Conservation (phyloP, 2,888 invertebrate genomes). For the Drosophila prostipennis region DNA sequence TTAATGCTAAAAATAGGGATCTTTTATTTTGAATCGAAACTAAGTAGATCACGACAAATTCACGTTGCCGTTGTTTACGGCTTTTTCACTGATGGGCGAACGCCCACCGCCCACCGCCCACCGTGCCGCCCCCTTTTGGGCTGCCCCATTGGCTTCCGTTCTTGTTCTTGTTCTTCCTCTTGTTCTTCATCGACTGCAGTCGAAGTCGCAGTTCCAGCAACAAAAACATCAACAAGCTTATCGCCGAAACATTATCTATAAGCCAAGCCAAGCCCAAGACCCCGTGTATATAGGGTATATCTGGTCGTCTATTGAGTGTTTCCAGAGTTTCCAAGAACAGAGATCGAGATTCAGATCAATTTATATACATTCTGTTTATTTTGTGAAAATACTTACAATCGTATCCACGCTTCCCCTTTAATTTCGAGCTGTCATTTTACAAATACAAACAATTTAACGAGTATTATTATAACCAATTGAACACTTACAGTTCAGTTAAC, state of each 20-base stretch:
- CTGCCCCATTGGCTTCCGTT: constrained; percentile 60
- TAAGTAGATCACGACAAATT: constrained; percentile 76
- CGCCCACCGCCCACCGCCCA: constrained; percentile 33
- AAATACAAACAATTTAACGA: neutral
- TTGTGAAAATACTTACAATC: no score
- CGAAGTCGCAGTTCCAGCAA: constrained; percentile 47
- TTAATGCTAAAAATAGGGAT: constrained; percentile 79
- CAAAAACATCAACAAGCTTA: constrained; percentile 75
- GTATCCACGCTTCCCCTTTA: neutral
- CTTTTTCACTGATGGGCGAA: constrained; percentile 47
- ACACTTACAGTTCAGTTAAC: constrained; percentile 11
- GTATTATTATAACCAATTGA: constrained; percentile 4
- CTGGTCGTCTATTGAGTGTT: neutral
- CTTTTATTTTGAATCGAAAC: constrained; percentile 75
- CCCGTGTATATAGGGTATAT: constrained; percentile 32
- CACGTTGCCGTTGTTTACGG: constrained; percentile 76
- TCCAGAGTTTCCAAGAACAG: neutral
- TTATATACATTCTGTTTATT: no score
- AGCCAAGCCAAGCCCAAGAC: constrained; percentile 32
- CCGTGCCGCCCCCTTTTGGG: constrained; percentile 44
- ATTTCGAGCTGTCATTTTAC: neutral
- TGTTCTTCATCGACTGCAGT: constrained; percentile 58
- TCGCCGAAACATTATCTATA: constrained; percentile 57
- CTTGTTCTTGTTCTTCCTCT: constrained; percentile 51
- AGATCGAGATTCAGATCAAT: neutral